Evolutionary conservation across 2,113 vertebrate genomes (phyloP), one percentile per base, ranked within the genome.

Genomic region (Chaetodon auriga): DNA sequence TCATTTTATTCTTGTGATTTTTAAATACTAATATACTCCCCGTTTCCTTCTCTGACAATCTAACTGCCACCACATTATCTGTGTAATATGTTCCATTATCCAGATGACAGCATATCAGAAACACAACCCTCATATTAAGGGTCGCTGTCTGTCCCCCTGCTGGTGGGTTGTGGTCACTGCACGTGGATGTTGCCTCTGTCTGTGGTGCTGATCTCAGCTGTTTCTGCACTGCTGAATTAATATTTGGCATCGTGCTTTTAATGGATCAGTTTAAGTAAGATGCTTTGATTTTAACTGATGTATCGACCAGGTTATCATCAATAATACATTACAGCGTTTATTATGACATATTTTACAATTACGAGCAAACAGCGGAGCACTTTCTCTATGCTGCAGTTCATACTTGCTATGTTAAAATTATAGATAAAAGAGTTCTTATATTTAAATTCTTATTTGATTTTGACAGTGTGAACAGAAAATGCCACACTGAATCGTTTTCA

Each of bases 191-290:
- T 63, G 57, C 16, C 87, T 70, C 91, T 92, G 84, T 93, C 91
- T 83, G 7, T 87, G 91, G 89, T 92, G 83, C 91, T 93, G 87
- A 90, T 72, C n/a, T 77, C 74, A 81, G 74, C 71, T 43, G 18
- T 38, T 48, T 58, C 23, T 43, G 8, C 8, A 14, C 57, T n/a
- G 55, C 64, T 49, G 5, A 36, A 51, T 35, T 3, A 45, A 68
- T 51, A 41, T 66, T 43, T 69, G 25, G 11, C 14, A 21, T 21
- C 46, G 1, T 19, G 41, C 51, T 76, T 43, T 46, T 21, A 35
- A 62, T 63, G 36, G 60, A 35, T 51, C 3, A 4, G 11, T 43
- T 46, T 23, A 36, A 38, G 48, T 68, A 25, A 38, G 25, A 55
- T 48, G n/a, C 19, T 1, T 41, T 62, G n/a, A 58, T 35, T 71